Evolutionary conservation across 2,888 invertebrate species (phyloP).

Genomic region (Folsomia manolachei): DNA sequence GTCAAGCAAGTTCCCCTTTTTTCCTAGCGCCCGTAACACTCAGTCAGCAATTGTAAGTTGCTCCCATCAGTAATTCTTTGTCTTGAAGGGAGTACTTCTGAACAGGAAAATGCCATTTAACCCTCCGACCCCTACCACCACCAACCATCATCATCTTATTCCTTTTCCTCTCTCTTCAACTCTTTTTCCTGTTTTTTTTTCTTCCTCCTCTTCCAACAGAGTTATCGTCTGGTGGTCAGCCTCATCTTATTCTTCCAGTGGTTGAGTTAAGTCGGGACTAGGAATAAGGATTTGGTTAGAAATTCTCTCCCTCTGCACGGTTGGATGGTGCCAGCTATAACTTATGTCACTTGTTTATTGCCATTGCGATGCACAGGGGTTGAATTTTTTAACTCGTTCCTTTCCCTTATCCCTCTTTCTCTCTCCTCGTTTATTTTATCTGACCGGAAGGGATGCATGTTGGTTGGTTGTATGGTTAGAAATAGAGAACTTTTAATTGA

Average conservation of each 20-base stretch:
- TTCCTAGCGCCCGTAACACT: not conserved
- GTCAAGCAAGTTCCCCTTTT: not conserved
- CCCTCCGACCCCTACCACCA: not conserved
- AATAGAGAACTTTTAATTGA: slow-evolving; percentile 16
- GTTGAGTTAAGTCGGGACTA: not conserved
- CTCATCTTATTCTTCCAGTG: not conserved
- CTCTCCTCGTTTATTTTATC: slow-evolving; percentile 14
- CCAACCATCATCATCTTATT: not conserved
- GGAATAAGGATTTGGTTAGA: not conserved
- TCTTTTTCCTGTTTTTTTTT: too few relatives aligned
- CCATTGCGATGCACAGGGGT: too few relatives aligned
- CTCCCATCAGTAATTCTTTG: not conserved
- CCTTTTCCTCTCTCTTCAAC: not conserved
- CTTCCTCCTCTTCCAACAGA: too few relatives aligned
- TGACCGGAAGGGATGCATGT: slow-evolving; percentile 16
- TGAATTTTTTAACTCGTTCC: slow-evolving; percentile 16
- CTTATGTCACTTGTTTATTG: slow-evolving; percentile 29
- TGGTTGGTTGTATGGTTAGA: too few relatives aligned
- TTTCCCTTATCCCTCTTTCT: too few relatives aligned
- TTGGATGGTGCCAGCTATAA: slow-evolving; percentile 16
- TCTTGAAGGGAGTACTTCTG: not conserved
- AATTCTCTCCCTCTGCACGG: not conserved
- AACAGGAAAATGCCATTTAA: not conserved
- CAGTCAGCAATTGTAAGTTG: too few relatives aligned
- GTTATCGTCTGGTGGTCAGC: not conserved